Base-by-base conservation (phyloP, 2,888 invertebrate genomes). In the Acrobasis consociella region DNA sequence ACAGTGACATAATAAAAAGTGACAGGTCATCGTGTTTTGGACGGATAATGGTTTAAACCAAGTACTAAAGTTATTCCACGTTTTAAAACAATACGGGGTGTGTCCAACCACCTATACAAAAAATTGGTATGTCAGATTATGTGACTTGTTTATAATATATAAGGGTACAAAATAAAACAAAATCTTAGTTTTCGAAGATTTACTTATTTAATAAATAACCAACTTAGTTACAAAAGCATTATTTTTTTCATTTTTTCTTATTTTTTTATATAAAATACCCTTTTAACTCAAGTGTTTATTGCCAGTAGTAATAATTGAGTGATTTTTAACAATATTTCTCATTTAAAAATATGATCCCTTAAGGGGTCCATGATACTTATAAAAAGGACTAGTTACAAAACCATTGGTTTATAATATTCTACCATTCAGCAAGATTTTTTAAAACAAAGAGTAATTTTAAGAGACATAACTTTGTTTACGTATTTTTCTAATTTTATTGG, bases 181-280 rank as follows among this genome's bases (percentile, higher is more conserved):
- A 64, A 62, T 64, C 60, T 58, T 71, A 80, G 77, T 81, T 88
- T 86, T 80, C 79, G 81, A 89, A 89, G 85, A 85, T 89, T 89
- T 87, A 86, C 86, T 88, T 89, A 89, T 81, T 79, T 84, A 91
- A 89, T 90, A 91, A 90, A 91, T 91, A 91, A 91, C 86, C 85
- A 84, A 84, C 86, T 80, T 89, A 89, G 81, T 86, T 88, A 91
- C 83, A 90, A 90, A 88, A 89, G 87, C 85, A 78, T 81, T 73
- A 77, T 78, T 81, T 86, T 85, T 86, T 81, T 75, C 69, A 65
- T 42, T 58, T 73, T 31, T 81, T 83, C 82, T 81, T 78, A 64
- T 67, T 69, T 63, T 64, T 61, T 53, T 53, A 53, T 74, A 74
- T 66, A 83, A 84, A 84, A 82, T 82, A 82, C 78, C 70, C 62